These are phyloP conservation scores for Drosophila elegans DNA, from an alignment of 1,140 invertebrate genomes.

Conservation along the genomic window DNA sequence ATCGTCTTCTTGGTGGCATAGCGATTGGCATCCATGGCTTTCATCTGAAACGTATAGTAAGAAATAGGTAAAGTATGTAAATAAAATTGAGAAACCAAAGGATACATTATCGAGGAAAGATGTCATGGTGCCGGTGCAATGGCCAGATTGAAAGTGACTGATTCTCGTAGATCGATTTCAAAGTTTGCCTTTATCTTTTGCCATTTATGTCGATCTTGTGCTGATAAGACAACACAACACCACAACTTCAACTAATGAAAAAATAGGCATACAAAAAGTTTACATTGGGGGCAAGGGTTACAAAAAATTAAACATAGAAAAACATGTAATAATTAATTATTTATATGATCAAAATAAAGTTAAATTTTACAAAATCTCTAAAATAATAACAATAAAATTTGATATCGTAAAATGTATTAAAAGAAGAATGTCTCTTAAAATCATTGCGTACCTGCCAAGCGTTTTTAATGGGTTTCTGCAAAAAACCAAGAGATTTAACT, in stretches of 20 bases:
- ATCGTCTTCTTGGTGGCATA: conserved; percentile 96
- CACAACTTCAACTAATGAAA: conserved; percentile 33
- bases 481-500: conserved; percentile 9
- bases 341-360: too few species aligned
- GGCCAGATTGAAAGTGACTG: conserved; percentile 8
- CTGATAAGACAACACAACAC: conserved; percentile 37
- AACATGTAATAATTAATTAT: neutral
- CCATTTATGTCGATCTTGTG: conserved; percentile 15
- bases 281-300: conserved; percentile 40
- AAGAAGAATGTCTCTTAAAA: neutral
- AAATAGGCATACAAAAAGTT: conserved; percentile 1
- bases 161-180: neutral
- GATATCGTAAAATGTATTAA: too few species aligned
- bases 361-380: too few species aligned
- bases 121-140: conserved; percentile 27
- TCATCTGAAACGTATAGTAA: conserved; percentile 85
- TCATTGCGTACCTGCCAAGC: conserved; percentile 43
- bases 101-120: conserved; percentile 36
- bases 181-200: conserved; percentile 35
- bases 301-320: neutral
- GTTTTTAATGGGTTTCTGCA: conserved; percentile 33
- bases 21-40: conserved; percentile 91
- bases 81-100: neutral
- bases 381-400: too few species aligned
- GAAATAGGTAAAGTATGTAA: neutral